Conservation (phyloP, 2,888 invertebrate genomes). For the Apomyelois bistriatella region DNA sequence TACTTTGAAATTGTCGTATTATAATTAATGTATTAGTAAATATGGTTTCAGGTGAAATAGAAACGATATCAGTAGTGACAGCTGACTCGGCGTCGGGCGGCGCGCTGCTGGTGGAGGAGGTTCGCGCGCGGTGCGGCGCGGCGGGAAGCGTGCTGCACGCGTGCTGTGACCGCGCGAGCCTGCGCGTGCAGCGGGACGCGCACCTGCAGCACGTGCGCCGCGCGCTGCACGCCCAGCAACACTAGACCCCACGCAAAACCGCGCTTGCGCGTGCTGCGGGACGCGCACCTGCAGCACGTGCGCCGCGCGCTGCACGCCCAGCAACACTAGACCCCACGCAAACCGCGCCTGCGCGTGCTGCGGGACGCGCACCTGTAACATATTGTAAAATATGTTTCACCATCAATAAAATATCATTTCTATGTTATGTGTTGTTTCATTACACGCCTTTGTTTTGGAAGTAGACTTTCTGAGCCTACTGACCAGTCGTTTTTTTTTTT, state of each 20-base stretch:
- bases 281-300: neutral
- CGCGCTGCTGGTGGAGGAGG: constrained; percentile 13
- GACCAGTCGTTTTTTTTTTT: too few relatives aligned
- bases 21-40: neutral
- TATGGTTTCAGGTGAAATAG: constrained; percentile 30
- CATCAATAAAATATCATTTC: too few relatives aligned
- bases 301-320: neutral
- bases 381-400: too few relatives aligned
- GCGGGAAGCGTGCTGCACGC: constrained; percentile 1
- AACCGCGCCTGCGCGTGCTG: constrained; percentile 2
- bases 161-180: neutral
- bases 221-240: neutral
- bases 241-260: neutral
- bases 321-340: neutral
- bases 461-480: too few relatives aligned
- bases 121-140: constrained; percentile 13
- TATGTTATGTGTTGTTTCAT: too few relatives aligned
- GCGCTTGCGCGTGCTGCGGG: constrained; percentile 1
- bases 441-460: too few relatives aligned
- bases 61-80: constrained; percentile 26
- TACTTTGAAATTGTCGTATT: neutral
- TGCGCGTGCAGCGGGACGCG: neutral
- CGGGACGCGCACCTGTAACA: neutral
- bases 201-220: constrained; percentile 1
- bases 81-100: constrained; percentile 22